Evolutionary conservation across 2,888 invertebrate species (phyloP).

Genomic region (Steinernema carpocapsae): DNA sequence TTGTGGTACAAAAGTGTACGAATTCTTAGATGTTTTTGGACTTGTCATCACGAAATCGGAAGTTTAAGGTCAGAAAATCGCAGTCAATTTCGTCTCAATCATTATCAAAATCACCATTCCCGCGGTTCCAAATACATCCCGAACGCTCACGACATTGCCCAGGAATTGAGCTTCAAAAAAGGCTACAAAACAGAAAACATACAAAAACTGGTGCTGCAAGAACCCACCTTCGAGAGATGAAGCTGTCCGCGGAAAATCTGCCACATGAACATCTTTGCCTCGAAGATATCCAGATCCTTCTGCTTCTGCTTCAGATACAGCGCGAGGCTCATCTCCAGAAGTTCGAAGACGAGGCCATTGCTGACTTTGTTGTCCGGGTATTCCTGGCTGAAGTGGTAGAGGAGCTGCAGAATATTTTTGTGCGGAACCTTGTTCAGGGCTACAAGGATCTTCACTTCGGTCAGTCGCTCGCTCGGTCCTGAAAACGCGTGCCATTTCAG

Average conservation of each 20-base stretch:
- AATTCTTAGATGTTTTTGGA: no score
- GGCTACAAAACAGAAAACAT: no score
- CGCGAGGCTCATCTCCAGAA: constrained; percentile 50
- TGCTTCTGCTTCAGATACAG: constrained; percentile 43
- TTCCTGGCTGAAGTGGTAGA: constrained; percentile 81
- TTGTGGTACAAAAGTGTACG: no score
- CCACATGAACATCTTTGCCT: constrained; percentile 45
- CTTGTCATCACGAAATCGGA: no score
- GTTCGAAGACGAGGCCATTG: constrained; percentile 55
- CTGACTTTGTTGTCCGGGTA: constrained; percentile 45
- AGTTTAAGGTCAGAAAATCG: no score
- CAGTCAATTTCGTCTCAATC: no score
- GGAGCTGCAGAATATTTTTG: constrained; percentile 93
- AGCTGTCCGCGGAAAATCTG: constrained; percentile 55
- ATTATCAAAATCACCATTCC: no score
- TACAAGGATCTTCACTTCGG: constrained; percentile 89
- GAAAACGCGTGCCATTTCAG: background rate
- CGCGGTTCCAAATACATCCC: no score
- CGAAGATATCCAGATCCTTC: constrained; percentile 40
- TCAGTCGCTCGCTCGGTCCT: background rate
- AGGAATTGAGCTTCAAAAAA: no score
- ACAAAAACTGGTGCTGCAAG: background rate
- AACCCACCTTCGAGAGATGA: constrained; percentile 46
- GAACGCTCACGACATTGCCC: no score
- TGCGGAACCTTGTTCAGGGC: constrained; percentile 91